phyloP scores from a whole-genome alignment of 2,113 vertebrate species.

The Etheostoma spectabile region DNA sequence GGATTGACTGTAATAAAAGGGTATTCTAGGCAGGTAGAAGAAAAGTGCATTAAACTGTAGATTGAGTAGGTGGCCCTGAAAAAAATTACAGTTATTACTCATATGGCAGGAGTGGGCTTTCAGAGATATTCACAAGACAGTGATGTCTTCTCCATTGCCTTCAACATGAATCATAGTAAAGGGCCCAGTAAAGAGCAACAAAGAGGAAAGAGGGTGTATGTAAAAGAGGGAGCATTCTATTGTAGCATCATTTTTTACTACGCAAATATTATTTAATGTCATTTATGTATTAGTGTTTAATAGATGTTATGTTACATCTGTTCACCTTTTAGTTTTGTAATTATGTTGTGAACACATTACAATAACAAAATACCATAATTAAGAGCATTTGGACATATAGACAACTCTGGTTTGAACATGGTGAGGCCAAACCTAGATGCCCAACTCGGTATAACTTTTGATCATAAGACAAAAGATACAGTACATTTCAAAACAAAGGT shows the following conservation, averaged over 20 bases:
- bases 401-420: background rate
- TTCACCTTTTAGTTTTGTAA: background rate
- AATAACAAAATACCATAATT: background rate
- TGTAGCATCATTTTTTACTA: background rate
- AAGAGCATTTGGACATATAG: background rate
- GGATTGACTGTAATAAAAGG: background rate
- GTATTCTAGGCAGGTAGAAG: background rate
- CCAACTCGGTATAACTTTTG: background rate
- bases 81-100: slow-evolving; percentile 30
- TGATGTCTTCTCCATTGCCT: background rate
- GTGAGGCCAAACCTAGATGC: too few species aligned
- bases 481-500: background rate
- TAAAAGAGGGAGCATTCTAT: background rate
- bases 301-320: background rate
- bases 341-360: background rate
- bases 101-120: slow-evolving; percentile 11
- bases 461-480: background rate
- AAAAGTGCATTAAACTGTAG: background rate
- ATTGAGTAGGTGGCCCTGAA: background rate
- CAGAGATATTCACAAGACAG: background rate
- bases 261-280: background rate
- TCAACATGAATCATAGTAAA: slow-evolving; percentile 13
- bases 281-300: background rate
- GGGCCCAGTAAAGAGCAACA: background rate
- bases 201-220: background rate